Evolutionary conservation across 2,797 vertebrate genomes (phyloP), one percentile per base, ranked within the genome.

Genomic region (Odontamblyopus lacepedii): DNA sequence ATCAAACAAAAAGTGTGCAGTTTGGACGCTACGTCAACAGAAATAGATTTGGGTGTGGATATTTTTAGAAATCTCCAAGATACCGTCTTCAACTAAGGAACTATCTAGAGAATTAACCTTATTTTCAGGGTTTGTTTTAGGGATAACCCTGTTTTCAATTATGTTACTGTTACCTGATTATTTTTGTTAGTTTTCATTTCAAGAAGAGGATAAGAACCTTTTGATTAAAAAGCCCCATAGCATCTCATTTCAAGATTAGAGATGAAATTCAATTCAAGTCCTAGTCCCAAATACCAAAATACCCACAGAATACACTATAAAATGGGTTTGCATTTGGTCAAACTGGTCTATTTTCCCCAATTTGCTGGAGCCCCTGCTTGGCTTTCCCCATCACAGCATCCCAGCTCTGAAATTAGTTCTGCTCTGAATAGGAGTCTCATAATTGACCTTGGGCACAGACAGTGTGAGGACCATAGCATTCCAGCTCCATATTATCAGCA

Each of bases 371-470:
- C 80, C 75, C 74, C 71, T 9, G 71, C 74, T 78, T 63, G 69
- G 72, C 70, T 70, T 80, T 79, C 73, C 82, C 87, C 83, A 89
- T 89, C 86, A 86, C 81, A 75, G 78, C 79, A 83, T 89, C 86
- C 74, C 82, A 76, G 80, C 75, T 62, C 72, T 69, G 76, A 85
- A 83, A 91, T 88, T 90, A 72, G 87, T 84, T 79, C 78, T 64
- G 75, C 87, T 91, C 87, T 85, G 82, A 92, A 89, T 88, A 85
- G 79, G 81, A 88, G 84, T 82, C 82, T 82, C 87, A 82, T 91
- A 92, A 93, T 92, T 92, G 92, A 95, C 93, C 93, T 95, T 94
- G 92, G 88, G 83, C 88, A 79, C 83, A 86, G 84, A 86, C 88
- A 80, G 83, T 71, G 78, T 53, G 80, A 83, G 86, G 85, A 84